Evolutionary conservation across 2,797 vertebrate species (phyloP), one percentile per base, ranked within the genome.

Genomic region (Eleutherodactylus coqui): DNA sequence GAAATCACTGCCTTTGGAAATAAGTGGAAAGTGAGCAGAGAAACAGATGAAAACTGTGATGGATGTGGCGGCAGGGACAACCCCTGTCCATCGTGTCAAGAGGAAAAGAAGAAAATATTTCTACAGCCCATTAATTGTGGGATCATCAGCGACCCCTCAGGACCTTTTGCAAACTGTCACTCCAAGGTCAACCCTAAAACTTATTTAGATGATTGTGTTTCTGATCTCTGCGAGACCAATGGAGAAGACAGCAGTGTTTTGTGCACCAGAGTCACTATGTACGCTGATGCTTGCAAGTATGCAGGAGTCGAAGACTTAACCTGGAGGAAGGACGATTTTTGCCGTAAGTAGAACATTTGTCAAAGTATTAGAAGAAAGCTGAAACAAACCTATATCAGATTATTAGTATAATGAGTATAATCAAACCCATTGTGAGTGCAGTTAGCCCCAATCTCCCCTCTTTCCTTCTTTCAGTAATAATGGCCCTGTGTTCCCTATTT

Each of bases 141-240:
- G 32, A 86, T 94, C 75, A 69, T 95, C 6, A 90, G 86, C 21
- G 88, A 86, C 9, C 76, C 90, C 21, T 88, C 85, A 0, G 94
- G 94, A 32, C 93, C 94, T 38, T 95, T 95, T 64, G 85, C 89
- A 0, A 53, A 82, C 41, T 94, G 94, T 49, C 93, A 94, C 79
- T 79, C 90, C 43, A 86, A 91, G 29, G 89, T 92, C 64, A 67
- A 92, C 49, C 92, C 93, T 0, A 1, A 62, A 27, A 83, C 90
- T 19, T 95, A 91, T 79, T 89, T 88, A 45, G 73, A 6, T 16
- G 90, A 93, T 58, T 95, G 94, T 19, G 45, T 95, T 27, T 95
- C 93, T 1, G 92, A 95, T 70, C 90, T 96, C 38, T 95, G 94
- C 87, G 90, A 90, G 41, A 92, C 93, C 29, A 91, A 92, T 21